phyloP scores from a whole-genome alignment of 2,113 vertebrate species.

The Cnemophilus loriae region DNA sequence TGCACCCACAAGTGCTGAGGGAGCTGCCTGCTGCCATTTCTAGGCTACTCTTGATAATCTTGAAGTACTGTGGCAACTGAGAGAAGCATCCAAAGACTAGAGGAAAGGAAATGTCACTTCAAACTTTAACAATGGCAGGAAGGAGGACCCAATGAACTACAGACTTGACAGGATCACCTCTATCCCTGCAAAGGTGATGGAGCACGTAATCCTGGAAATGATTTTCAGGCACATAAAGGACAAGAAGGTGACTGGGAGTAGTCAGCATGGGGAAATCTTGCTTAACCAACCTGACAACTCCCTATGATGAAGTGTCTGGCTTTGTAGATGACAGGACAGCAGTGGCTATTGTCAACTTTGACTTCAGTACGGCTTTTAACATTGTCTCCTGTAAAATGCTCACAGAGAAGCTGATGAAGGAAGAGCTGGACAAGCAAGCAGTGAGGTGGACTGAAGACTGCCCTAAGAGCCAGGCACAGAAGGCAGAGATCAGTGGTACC shows the following conservation, averaged over 20 bases:
- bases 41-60: neutral
- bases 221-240: neutral
- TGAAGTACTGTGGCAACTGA: neutral
- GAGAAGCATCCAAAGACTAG: neutral
- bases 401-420: neutral
- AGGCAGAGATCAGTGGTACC: neutral
- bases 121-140: neutral
- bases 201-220: neutral
- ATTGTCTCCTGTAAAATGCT: neutral
- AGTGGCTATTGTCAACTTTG: neutral
- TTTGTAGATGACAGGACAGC: neutral
- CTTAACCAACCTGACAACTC: neutral
- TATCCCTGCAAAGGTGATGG: neutral
- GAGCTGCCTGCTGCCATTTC: neutral
- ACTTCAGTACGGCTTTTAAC: neutral
- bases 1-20: neutral
- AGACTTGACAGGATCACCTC: neutral
- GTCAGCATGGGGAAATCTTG: neutral
- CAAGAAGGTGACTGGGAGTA: neutral
- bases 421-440: neutral
- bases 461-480: neutral
- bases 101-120: neutral
- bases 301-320: neutral
- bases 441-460: neutral
- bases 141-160: neutral